Base-by-base conservation (phyloP, 2,888 invertebrate species). In the Deilephila porcellus region DNA sequence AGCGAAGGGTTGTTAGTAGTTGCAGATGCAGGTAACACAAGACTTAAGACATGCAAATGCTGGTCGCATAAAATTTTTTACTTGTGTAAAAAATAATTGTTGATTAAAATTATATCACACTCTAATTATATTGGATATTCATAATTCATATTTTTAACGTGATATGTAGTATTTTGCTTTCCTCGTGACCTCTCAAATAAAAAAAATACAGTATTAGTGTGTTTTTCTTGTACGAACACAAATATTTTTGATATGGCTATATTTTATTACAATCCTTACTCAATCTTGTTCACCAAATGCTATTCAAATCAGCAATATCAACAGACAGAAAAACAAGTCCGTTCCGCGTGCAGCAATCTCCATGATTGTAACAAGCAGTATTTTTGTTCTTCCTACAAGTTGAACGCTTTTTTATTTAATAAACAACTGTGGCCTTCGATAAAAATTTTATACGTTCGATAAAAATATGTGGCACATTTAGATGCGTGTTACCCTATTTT, bases 401-500 rank as follows among this genome's bases (percentile, higher is more conserved):
- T 1, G 29, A 17, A 29, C 60, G 29, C 60, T 20, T 29, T 60
- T 84, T 86, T 86, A 87, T 88, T 86, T 84, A 87, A 88, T 88
- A 87, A 86, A 85, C 83, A 83, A 84, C 83, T 82, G 81, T 76
- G 76, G 84, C 79, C 78, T 80, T 81, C 83, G 80, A 87, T 87
- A 86, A 85, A 86, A 84, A 82, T 76, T 81, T 82, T 84, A 85
- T 82, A 82, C 84, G 80, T 79, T 81, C 84, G 84, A 81, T 82
- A 85, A 87, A 85, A 84, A 79, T 81, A 82, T 83, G 80, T 79
- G 81, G 79, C 78, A 80, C 81, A 77, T 80, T 77, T 80, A 82
- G 79, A 82, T 71, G 71, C 72, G 72, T 37, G 81, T 83, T 85
- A 81, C 84, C 87, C 88, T 88, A 86, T 89, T 92, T 92, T 91